These are phyloP conservation scores for Drosophila truncata DNA, from an alignment of 1,140 invertebrate genomes.

Conservation along the genomic window DNA sequence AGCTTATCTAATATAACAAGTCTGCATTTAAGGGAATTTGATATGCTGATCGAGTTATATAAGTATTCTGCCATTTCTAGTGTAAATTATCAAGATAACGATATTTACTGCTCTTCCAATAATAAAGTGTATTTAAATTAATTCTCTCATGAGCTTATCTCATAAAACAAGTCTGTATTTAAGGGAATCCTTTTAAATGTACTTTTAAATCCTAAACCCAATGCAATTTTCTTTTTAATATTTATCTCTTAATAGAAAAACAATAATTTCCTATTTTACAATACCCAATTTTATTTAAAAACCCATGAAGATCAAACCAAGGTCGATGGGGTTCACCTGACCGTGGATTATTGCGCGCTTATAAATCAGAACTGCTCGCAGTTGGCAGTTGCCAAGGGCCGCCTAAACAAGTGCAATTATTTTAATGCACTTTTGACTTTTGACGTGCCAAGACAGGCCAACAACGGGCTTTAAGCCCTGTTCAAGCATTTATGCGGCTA, in stretches of 20 bases:
- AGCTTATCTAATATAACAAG: too few relatives aligned
- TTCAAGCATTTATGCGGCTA: slow-evolving; percentile 69
- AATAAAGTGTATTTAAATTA: too few relatives aligned
- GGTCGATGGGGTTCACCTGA: neutral
- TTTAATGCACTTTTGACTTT: slow-evolving; percentile 85
- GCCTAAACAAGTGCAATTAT: slow-evolving; percentile 83
- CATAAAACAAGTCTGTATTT: too few relatives aligned
- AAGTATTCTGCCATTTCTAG: too few relatives aligned
- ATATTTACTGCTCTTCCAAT: too few relatives aligned
- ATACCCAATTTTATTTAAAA: too few relatives aligned
- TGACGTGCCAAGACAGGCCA: slow-evolving; percentile 71
- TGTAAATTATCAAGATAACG: too few relatives aligned
- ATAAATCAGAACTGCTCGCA: slow-evolving; percentile 49
- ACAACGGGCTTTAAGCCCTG: slow-evolving; percentile 61
- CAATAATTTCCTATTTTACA: neutral
- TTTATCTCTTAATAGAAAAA: neutral
- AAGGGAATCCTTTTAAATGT: too few relatives aligned
- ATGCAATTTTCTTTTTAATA: neutral
- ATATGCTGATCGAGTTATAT: too few relatives aligned
- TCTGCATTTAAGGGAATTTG: too few relatives aligned
- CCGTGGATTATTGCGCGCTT: slow-evolving; percentile 20
- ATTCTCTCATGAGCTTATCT: too few relatives aligned
- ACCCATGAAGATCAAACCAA: neutral
- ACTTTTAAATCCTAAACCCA: too few relatives aligned
- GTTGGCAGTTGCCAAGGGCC: slow-evolving; percentile 46